phyloP scores from a whole-genome alignment of 2,888 invertebrate species.

The Drosophila nigricruria region DNA sequence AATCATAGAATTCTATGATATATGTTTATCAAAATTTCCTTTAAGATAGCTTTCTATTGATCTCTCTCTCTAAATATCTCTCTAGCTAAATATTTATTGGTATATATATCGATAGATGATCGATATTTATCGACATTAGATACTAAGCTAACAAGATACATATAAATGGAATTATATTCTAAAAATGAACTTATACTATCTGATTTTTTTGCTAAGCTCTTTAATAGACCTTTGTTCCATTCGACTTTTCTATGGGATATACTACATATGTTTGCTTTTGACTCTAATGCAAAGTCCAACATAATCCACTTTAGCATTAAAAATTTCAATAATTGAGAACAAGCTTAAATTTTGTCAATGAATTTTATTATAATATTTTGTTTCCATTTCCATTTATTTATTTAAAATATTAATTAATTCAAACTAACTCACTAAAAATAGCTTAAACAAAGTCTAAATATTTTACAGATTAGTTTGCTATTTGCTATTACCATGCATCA shows the following conservation, averaged over 20 bases:
- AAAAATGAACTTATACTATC: background rate
- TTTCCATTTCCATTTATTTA: background rate
- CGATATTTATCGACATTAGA: background rate
- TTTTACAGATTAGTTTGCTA: background rate
- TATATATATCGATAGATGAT: background rate
- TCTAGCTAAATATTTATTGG: no score
- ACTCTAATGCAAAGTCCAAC: background rate
- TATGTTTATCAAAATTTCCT: no score
- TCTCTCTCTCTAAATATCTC: no score
- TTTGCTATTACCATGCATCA: constrained; percentile 2
- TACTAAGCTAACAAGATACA: no score
- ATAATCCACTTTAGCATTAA: background rate
- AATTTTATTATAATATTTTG: background rate
- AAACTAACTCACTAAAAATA: background rate
- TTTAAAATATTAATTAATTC: background rate
- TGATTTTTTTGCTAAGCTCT: background rate
- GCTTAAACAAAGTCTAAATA: background rate
- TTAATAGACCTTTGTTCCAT: no score
- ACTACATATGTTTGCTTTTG: background rate
- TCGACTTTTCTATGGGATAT: background rate
- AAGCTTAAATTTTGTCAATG: background rate
- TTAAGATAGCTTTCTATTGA: no score
- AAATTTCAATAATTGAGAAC: no score
- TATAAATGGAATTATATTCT: background rate
- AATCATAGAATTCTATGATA: no score